phyloP scores from a whole-genome alignment of 2,888 invertebrate species.

The Agriotes lineatus region DNA sequence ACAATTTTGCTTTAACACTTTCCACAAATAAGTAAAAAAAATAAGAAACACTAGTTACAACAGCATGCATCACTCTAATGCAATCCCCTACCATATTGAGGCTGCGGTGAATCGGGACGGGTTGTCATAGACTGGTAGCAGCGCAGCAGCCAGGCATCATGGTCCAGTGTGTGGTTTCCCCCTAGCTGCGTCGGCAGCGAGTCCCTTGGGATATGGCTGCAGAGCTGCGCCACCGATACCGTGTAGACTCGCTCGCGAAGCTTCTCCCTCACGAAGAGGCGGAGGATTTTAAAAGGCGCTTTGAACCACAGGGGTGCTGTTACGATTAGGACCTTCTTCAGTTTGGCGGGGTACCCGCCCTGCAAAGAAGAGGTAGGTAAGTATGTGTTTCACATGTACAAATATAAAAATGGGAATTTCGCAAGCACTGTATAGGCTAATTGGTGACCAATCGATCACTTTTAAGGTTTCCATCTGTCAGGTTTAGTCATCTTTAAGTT shows the following conservation, averaged over 20 bases:
- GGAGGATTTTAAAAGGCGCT: conserved; percentile 95
- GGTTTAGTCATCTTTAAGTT: no score
- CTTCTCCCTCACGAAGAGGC: conserved; percentile 95
- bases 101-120: conserved; percentile 62
- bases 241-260: conserved; percentile 95
- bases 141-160: conserved; percentile 86
- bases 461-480: no score
- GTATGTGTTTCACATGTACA: no score
- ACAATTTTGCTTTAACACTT: no score
- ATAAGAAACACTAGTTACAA: no score
- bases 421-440: no score
- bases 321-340: conserved; percentile 97
- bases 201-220: conserved; percentile 89
- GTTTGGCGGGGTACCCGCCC: conserved; percentile 97
- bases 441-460: no score
- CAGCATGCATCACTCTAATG: no score
- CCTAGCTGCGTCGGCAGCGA: conserved; percentile 91
- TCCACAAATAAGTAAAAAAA: no score
- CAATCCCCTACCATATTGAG: conserved; percentile 62
- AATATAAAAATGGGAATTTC: no score
- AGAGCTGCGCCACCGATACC: conserved; percentile 90
- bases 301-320: conserved; percentile 99
- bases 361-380: conserved; percentile 68
- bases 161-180: conserved; percentile 88
- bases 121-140: conserved; percentile 82